These are phyloP conservation scores for Rhineura floridana DNA, from an alignment of 2,113 vertebrate species.

Conservation along the genomic window DNA sequence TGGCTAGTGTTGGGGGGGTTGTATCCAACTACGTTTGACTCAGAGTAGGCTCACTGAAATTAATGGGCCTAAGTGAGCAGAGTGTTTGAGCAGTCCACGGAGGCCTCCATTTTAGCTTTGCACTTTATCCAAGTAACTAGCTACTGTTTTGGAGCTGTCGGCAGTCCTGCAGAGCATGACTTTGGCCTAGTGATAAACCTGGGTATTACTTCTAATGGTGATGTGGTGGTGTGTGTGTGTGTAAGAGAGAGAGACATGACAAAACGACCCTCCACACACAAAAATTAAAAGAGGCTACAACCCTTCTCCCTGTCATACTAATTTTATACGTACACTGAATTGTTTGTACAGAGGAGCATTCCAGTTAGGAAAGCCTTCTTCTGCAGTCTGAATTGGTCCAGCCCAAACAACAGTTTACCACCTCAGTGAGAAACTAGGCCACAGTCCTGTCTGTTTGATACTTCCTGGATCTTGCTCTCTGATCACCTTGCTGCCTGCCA, in stretches of 20 bases:
- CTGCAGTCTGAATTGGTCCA: no score
- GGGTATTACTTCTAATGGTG: background rate
- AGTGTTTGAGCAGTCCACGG: background rate
- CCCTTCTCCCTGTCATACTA: background rate
- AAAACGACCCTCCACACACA: background rate
- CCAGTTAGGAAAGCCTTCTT: background rate
- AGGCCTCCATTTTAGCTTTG: background rate
- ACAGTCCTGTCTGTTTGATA: background rate
- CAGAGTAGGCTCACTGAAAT: no score
- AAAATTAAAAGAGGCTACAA: background rate
- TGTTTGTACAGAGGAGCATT: background rate
- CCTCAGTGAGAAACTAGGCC: no score
- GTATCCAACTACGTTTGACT: no score
- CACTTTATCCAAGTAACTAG: background rate
- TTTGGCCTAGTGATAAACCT: background rate
- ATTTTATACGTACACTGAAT: background rate
- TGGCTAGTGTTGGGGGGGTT: background rate
- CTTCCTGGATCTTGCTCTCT: background rate
- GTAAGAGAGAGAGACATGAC: no score
- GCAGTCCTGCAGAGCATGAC: background rate
- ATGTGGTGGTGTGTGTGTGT: no score
- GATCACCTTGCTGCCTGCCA: background rate
- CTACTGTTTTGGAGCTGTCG: background rate
- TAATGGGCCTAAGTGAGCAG: background rate
- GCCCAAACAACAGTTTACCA: no score